Evolutionary conservation across 2,888 invertebrate species (phyloP).

Genomic region (Euproctis similis): DNA sequence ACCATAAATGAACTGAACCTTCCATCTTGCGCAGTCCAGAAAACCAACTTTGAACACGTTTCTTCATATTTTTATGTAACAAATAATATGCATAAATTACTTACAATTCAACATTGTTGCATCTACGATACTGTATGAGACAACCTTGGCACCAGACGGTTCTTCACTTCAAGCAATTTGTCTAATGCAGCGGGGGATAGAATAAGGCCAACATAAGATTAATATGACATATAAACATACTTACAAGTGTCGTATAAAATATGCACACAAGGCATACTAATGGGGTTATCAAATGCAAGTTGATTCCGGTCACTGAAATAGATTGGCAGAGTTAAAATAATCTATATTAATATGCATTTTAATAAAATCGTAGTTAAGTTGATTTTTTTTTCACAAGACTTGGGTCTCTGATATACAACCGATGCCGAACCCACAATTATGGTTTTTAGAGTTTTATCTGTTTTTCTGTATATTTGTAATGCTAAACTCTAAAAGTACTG

Average conservation of each 20-base stretch:
- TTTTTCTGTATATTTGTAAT: too few relatives aligned
- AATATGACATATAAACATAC: conserved; percentile 35
- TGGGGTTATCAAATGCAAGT: conserved; percentile 85
- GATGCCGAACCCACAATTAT: too few relatives aligned
- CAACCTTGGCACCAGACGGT: conserved; percentile 28
- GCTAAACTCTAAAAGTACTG: too few relatives aligned
- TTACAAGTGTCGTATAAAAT: conserved; percentile 92
- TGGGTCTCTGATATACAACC: background rate
- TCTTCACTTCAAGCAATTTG: conserved; percentile 30
- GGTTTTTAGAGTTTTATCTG: too few relatives aligned
- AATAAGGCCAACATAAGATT: conserved; percentile 26
- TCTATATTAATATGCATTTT: too few relatives aligned
- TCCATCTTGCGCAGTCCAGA: too few relatives aligned
- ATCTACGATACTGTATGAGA: conserved; percentile 21
- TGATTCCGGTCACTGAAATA: conserved; percentile 85
- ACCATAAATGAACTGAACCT: too few relatives aligned
- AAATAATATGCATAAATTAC: too few relatives aligned
- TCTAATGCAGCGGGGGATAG: conserved; percentile 25
- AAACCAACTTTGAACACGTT: too few relatives aligned
- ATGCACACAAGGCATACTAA: conserved; percentile 91
- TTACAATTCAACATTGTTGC: background rate
- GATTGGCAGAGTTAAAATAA: too few relatives aligned
- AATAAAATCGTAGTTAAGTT: too few relatives aligned
- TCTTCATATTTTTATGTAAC: too few relatives aligned
- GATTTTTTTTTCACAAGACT: background rate